phyloP scores from a whole-genome alignment of 2,797 vertebrate genomes.

The Premnoplex brunnescens region DNA sequence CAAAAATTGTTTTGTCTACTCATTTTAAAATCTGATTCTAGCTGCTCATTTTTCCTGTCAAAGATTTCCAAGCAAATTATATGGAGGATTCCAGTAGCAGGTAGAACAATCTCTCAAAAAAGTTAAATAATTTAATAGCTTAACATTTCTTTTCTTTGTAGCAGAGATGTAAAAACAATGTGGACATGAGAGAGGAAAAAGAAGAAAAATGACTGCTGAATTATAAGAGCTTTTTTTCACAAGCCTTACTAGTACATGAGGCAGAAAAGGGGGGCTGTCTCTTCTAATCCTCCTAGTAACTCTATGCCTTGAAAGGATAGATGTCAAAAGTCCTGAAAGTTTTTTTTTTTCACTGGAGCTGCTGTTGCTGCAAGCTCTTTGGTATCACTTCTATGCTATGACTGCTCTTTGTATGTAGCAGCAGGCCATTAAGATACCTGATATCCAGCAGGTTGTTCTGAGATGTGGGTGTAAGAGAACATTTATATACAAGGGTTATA shows the following conservation, averaged over 20 bases:
- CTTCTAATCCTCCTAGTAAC: neutral
- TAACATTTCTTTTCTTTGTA: neutral
- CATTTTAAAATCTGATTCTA: neutral
- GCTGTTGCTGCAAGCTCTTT: neutral
- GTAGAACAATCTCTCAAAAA: neutral
- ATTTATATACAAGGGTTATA: neutral
- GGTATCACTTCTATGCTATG: fast-evolving
- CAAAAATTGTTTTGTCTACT: neutral
- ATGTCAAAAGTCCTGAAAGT: neutral
- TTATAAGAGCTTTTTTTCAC: neutral
- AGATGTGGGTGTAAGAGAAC: neutral
- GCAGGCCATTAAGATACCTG: neutral
- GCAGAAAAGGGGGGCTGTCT: neutral
- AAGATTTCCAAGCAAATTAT: neutral
- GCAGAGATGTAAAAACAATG: neutral
- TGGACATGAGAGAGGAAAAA: neutral
- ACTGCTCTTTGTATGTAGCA: neutral
- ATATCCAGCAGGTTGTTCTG: neutral
- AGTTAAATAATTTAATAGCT: neutral
- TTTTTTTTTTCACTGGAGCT: neutral
- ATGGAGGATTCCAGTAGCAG: neutral
- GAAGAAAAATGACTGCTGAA: neutral
- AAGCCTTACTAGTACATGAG: neutral
- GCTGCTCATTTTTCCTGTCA: neutral
- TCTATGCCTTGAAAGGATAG: neutral